Evolutionary conservation across 1,140 invertebrate species (phyloP), one percentile per base, ranked within the genome.

Genomic region (Helicoverpa zea): DNA sequence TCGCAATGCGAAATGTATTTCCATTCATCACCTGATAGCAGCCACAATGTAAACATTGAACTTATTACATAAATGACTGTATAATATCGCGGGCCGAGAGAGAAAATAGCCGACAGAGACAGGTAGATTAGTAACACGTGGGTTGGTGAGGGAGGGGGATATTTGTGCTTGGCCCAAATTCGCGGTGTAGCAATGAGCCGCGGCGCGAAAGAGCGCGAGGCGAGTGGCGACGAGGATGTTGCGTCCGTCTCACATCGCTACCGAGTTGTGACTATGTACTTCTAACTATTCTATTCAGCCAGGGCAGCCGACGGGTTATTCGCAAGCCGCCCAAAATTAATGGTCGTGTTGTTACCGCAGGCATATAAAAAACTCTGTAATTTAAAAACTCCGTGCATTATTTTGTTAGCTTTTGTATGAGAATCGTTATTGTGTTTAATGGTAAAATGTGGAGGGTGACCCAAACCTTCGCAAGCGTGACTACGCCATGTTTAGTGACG

Each of bases 241-340:
- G 86, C 93, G 93, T 92, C 91, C 92, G 91, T 86, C 90, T 93
- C 91, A 92, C 93, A 93, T 94, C 93, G 93, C 93, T 92, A 94
- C 92, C 90, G 90, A 90, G 80, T 92, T 94, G 91, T 92, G 88
- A 94, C 93, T 94, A 94, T 87, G 82, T 84, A 80, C 81, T 87
- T 84, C 83, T 85, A 85, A 89, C 79, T 83, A 79, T 88, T 91
- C 87, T 90, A 83, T 89, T 88, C 89, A 85, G 84, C 79, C 90
- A 89, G 77, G 78, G 79, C 64, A 80, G 68, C 81, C 82, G 79
- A 83, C 82, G 88, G 81, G 83, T 52, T 72, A 82, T 85, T 85
- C 83, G 82, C 59, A 70, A 78, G 72, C 61, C 61, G 59, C 49
- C 64, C 59, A 61, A 59, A 68, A 56, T 58, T 70, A 79, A 68